Evolutionary conservation across 2,888 invertebrate species (phyloP).

Genomic region (Galerucella pusilla): DNA sequence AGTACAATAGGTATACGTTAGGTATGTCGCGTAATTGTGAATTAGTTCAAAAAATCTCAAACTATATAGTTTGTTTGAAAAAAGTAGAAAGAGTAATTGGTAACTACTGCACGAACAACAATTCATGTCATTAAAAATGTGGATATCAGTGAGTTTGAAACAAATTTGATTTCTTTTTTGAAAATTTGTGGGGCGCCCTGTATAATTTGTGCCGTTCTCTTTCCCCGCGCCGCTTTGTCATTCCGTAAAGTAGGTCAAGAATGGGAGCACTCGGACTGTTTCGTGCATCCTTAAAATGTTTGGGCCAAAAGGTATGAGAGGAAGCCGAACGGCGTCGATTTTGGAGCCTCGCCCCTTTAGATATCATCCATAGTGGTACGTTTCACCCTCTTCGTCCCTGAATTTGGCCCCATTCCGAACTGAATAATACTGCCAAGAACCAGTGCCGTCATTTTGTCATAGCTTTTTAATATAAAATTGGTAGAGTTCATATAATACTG

Average conservation of each 20-base stretch:
- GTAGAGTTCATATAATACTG: too few species aligned
- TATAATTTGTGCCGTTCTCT: background rate
- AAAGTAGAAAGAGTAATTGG: too few species aligned
- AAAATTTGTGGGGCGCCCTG: too few species aligned
- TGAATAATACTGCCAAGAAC: background rate
- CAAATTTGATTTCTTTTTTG: too few species aligned
- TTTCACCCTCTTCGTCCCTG: background rate
- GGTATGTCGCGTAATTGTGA: too few species aligned
- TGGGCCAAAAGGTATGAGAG: conserved; percentile 3
- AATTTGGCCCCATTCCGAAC: background rate
- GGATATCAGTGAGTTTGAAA: too few species aligned
- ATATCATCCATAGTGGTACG: background rate
- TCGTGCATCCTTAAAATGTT: conserved; percentile 13
- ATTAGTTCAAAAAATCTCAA: too few species aligned
- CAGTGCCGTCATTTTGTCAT: background rate
- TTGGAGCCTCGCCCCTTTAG: conserved; percentile 10
- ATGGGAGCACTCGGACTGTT: conserved; percentile 7
- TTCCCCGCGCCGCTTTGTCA: background rate
- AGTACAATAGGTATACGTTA: too few species aligned
- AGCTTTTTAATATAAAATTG: background rate
- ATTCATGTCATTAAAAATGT: too few species aligned
- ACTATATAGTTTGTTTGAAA: too few species aligned
- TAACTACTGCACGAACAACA: too few species aligned
- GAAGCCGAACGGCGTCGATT: conserved; percentile 13
- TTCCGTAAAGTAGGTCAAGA: conserved; percentile 8